Base-by-base conservation (phyloP, 2,113 vertebrate species). In the Antigone vipio region DNA sequence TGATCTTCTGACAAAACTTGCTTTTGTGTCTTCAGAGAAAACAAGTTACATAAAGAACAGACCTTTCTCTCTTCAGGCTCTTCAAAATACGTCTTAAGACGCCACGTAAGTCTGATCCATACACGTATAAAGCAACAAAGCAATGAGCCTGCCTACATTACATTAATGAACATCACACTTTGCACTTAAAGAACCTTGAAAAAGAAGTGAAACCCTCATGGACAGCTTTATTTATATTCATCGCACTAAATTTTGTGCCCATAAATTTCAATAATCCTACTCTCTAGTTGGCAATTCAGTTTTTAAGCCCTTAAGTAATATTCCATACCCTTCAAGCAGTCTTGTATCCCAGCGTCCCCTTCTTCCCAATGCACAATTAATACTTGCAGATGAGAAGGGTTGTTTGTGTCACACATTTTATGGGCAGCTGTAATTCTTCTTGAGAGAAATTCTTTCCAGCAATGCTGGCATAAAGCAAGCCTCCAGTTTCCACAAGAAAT, bases 321-420 rank as follows among this genome's bases (percentile, higher is more conserved):
- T 7, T 23, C 49, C n/a, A 50, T 79, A 87, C 53, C 49, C 60
- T 72, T 82, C n/a, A 23, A 85, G 47, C 44, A 91, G 52, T 73
- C 62, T 72, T 56, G 35, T 58, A 73, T 68, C 18, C 58, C 77
- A 73, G 38, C 34, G 85, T 8, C 6, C 12, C 7, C 9, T 82
- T 72, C 44, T 76, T 92, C 66, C 66, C 84, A 77, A 62, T 14
- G 29, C 18, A 80, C 56, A 94, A 85, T 75, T 85, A 89, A 94
- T 78, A 68, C 26, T 20, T 79, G 91, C 59, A 86, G 80, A 95
- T 75, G 24, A 81, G 77, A 62, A 73, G 42, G 24, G 53, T 2
- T 91, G 68, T 53, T 95, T 86, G 23, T 95, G 77, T 56, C 84
- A 92, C 32, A 34, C 68, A 91, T 84, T 91, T 94, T 79, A 89